Evolutionary conservation across 2,888 invertebrate species (phyloP).

Genomic region (Caradrina kadenii): DNA sequence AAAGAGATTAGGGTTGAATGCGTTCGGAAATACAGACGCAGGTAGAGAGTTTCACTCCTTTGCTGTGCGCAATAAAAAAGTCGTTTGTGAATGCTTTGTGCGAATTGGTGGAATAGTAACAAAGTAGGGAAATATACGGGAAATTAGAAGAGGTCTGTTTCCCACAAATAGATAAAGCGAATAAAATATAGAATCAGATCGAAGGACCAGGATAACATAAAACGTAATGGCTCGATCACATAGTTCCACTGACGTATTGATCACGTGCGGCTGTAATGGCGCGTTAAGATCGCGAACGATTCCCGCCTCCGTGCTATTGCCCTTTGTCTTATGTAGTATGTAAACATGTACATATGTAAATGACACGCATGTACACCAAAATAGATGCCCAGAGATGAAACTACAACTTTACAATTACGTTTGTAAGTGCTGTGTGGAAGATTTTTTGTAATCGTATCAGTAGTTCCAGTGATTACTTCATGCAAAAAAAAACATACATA

Average conservation of each 20-base stretch:
- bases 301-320: slow-evolving; percentile 52
- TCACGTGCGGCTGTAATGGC: slow-evolving; percentile 71
- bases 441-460: too few relatives aligned
- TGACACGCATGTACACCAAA: neutral
- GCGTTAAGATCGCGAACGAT: slow-evolving; percentile 68
- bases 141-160: too few relatives aligned
- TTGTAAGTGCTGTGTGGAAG: neutral
- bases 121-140: too few relatives aligned
- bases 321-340: slow-evolving; percentile 48
- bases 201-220: slow-evolving; percentile 46
- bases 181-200: neutral
- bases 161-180: too few relatives aligned
- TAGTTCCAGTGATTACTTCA: too few relatives aligned
- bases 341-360: slow-evolving; percentile 7
- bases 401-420: neutral
- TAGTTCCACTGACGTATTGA: slow-evolving; percentile 67
- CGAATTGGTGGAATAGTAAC: too few relatives aligned
- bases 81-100: too few relatives aligned
- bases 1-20: too few relatives aligned
- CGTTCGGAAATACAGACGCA: too few relatives aligned
- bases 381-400: neutral
- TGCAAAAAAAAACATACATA: too few relatives aligned
- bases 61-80: too few relatives aligned
- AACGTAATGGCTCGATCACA: slow-evolving; percentile 46
- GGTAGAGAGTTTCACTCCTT: too few relatives aligned